Base-by-base conservation (phyloP, 2,888 invertebrate species). In the Eulithis prunata region DNA sequence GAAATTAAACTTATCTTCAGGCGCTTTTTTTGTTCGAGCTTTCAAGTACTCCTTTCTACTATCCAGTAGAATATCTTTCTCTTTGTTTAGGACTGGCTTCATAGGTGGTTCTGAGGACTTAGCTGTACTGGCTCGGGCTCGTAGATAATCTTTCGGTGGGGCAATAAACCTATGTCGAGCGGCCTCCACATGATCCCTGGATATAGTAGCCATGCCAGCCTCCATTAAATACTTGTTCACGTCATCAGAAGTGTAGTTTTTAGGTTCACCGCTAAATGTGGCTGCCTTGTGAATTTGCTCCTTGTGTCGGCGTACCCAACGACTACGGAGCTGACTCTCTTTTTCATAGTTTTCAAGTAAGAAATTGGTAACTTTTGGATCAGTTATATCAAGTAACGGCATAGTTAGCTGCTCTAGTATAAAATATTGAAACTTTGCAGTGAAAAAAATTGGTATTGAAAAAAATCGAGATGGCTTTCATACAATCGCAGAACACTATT, bases 1-100 rank as follows among this genome's bases (percentile, higher is more conserved):
- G 53, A 72, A 78, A 53, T 72, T 65, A 54, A 75, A 78, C 58
- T 72, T 78, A 13, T 77, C 71, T 56, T 72, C 73, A 11, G 75
- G 75, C 11, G 57, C 61, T 46, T 64, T 55, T 8, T 53, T 54
- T 32, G 41, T 58, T 11, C 78, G 67, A 53, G 55, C 62, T 61
- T 74, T 72, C n/a, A 76, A 66, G 53, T 75, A 76, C n/a, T 61
- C 55, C 10, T 62, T 62, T 41, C 63, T 74, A 12, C 68, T 63
- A 3, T 71, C 60, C 7, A 63, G 56, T 7, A 74, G 57, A 14
- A 69, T 14, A 28, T 66, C 12, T 32, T 64, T 71, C 13, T 62
- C 56, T 43, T 67, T 53, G 21, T 36, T 8, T 8, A 57, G 36
- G 14, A 62, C 28, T 43, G 57, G 49, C 12, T 28, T 46, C 67